These are phyloP conservation scores for zebrafish (Danio rerio) DNA, from an alignment of 2,113 vertebrate genomes.

Conservation along the genomic window GRCz12tu NC_133199.1:36062001-36062500, in stretches of 20 bases:
- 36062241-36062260: not conserved
- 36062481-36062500: too few species aligned
- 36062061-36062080: conserved; percentile 23
- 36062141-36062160: not conserved
- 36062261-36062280: too few species aligned
- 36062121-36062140: conserved; percentile 5
- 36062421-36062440: too few species aligned
- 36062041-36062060: not conserved
- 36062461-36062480: too few species aligned
- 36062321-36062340: too few species aligned
- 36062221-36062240: not conserved
- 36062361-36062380: too few species aligned
- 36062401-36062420: too few species aligned
- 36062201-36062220: not conserved
- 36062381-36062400: too few species aligned
- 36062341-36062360: too few species aligned
- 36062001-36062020: not conserved
- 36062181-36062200: conserved; percentile 12
- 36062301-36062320: too few species aligned
- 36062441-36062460: too few species aligned
- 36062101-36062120: conserved; percentile 30
- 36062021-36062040: conserved; percentile 41
- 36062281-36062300: not conserved
- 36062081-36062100: conserved; percentile 35
- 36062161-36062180: conserved; percentile 34